Evolutionary conservation across 2,888 invertebrate species (phyloP).

Genomic region (Arrhopalites spinosus): DNA sequence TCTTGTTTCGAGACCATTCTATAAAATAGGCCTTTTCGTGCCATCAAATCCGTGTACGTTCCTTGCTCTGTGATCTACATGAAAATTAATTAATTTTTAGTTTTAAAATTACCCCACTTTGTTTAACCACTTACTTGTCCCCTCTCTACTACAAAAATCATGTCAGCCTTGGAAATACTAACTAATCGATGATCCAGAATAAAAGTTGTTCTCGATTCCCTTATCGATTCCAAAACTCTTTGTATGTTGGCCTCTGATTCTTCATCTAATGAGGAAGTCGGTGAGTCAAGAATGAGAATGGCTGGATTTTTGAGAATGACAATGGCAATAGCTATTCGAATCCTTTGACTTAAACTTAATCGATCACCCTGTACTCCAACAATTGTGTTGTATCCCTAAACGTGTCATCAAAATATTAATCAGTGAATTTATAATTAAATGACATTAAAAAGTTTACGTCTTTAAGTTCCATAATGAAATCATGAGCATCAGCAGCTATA

Average conservation of each 20-base stretch:
- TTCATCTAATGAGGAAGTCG: background rate
- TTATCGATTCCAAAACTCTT: background rate
- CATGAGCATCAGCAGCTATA: background rate
- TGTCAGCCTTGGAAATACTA: background rate
- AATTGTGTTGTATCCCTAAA: background rate
- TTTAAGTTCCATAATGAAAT: background rate
- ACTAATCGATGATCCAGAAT: background rate
- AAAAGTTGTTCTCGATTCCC: background rate
- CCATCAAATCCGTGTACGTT: background rate
- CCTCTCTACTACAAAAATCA: background rate
- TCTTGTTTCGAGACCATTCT: background rate
- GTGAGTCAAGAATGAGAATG: background rate
- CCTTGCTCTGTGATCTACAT: background rate
- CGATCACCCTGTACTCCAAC: background rate
- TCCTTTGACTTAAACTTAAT: background rate
- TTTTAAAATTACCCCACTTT: background rate
- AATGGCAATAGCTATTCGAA: background rate
- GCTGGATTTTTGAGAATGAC: background rate
- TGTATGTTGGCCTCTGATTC: background rate
- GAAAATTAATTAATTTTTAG: background rate
- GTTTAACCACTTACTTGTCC: background rate
- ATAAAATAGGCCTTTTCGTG: background rate
- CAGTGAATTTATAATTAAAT: too few species aligned
- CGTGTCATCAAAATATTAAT: too few species aligned
- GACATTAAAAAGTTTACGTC: too few species aligned